Conservation (phyloP, 2,888 invertebrate genomes). For the Onchidella celtica region DNA sequence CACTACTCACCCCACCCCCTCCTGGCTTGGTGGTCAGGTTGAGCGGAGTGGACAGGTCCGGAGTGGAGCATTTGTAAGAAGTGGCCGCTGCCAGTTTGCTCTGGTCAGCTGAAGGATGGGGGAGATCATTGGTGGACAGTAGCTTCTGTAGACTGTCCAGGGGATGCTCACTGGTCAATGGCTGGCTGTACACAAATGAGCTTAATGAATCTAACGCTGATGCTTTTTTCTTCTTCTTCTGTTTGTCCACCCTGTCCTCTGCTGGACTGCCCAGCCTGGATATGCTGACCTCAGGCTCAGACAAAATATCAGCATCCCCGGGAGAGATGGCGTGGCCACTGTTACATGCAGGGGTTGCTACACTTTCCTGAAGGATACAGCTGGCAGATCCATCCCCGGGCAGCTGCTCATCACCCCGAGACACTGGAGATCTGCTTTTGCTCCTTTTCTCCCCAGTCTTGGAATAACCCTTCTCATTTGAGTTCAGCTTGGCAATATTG, state of each 20-base stretch:
- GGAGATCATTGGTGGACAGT: conserved; percentile 89
- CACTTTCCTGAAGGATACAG: neutral
- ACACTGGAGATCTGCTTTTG: neutral
- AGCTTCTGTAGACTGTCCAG: conserved; percentile 96
- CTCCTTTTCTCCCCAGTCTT: too few species aligned
- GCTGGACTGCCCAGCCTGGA: too few species aligned
- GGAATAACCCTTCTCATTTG: too few species aligned
- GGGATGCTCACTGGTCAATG: conserved; percentile 86
- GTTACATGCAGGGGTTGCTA: neutral
- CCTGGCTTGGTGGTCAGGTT: conserved; percentile 65
- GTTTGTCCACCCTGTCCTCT: neutral
- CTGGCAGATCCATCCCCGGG: neutral
- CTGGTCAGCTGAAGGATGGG: conserved; percentile 9
- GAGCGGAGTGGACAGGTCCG: conserved; percentile 61
- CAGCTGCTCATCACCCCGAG: neutral
- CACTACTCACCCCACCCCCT: conserved; percentile 32
- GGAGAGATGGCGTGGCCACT: neutral
- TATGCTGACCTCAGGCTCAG: neutral
- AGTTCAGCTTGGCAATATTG: too few species aligned
- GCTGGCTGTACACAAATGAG: conserved; percentile 77
- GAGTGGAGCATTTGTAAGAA: conserved; percentile 39
- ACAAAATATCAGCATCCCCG: too few species aligned
- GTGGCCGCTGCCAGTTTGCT: conserved; percentile 26
- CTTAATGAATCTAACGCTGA: conserved; percentile 77
- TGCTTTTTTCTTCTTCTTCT: neutral